A percentile compares a stretch with the other conserved stretches of the same genome.
Conservation (phyloP, 2,113 vertebrate species). For the Myotis lucifugus region DNA sequence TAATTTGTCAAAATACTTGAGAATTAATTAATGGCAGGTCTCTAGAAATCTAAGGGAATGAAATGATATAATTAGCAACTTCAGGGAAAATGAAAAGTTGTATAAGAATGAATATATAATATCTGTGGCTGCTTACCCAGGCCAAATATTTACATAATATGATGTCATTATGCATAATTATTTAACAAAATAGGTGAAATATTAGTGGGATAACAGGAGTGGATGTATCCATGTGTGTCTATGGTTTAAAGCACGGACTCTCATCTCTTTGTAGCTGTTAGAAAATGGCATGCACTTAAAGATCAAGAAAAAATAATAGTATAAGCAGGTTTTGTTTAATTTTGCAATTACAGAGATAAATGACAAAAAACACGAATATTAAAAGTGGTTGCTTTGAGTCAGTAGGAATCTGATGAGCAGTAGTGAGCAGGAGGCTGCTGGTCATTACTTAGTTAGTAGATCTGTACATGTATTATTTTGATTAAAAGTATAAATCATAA, state of each 20-base stretch:
- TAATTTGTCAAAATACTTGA: neutral
- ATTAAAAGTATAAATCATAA: neutral
- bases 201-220: neutral
- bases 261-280: neutral
- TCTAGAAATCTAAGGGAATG: constrained; percentile 10
- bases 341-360: neutral
- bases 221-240: neutral
- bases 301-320: neutral
- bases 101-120: neutral
- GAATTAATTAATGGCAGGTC: neutral
- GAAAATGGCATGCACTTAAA: neutral
- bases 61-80: constrained; percentile 43
- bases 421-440: neutral
- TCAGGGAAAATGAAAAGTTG: constrained; percentile 42
- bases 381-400: neutral
- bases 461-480: neutral
- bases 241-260: neutral
- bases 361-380: neutral
- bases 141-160: neutral
- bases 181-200: constrained; percentile 5
- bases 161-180: neutral
- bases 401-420: neutral
- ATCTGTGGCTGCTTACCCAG: neutral
- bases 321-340: neutral
- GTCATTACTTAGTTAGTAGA: neutral